Conservation (phyloP, 2,797 vertebrate species). For the Jordanella pulchra region DNA sequence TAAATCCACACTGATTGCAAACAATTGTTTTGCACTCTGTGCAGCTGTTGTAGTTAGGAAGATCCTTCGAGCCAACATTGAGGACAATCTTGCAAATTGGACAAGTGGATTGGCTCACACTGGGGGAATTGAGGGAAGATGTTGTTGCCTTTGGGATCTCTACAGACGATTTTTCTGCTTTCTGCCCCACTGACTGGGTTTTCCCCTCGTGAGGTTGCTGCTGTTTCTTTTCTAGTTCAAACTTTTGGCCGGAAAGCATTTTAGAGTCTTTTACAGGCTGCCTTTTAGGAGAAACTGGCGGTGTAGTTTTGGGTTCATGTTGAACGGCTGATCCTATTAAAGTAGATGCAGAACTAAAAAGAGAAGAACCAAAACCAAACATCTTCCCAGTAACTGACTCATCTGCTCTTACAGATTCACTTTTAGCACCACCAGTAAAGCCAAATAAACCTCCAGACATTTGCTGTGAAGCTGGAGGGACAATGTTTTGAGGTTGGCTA, state of each 20-base stretch:
- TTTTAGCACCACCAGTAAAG: slow-evolving; percentile 65
- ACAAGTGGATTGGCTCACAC: slow-evolving; percentile 75
- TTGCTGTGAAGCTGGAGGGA: slow-evolving; percentile 40
- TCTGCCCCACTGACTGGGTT: slow-evolving; percentile 45
- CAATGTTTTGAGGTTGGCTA: slow-evolving; percentile 66
- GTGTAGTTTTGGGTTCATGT: slow-evolving; percentile 62
- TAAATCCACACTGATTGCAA: slow-evolving; percentile 98
- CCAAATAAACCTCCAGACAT: slow-evolving; percentile 65
- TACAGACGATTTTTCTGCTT: slow-evolving; percentile 52
- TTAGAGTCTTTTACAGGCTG: slow-evolving; percentile 63
- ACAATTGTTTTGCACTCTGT: slow-evolving; percentile 91
- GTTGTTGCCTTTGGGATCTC: slow-evolving; percentile 41
- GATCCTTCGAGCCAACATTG: slow-evolving; percentile 84
- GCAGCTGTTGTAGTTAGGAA: slow-evolving; percentile 90
- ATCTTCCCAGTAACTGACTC: slow-evolving; percentile 90
- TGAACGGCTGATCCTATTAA: slow-evolving; percentile 88
- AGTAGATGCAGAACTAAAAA: slow-evolving; percentile 93
- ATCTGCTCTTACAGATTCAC: slow-evolving; percentile 85
- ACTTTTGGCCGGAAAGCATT: slow-evolving; percentile 32
- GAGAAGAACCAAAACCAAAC: slow-evolving; percentile 93
- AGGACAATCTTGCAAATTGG: slow-evolving; percentile 90
- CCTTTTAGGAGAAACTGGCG: slow-evolving; percentile 79
- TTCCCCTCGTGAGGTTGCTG: slow-evolving; percentile 50
- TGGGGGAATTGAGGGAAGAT: slow-evolving; percentile 50
- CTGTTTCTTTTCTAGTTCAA: slow-evolving; percentile 60